A percentile compares a stretch with the other conserved stretches of the same genome.
phyloP scores from a whole-genome alignment of 2,888 invertebrate species.

The Agriopis leucophaearia region DNA sequence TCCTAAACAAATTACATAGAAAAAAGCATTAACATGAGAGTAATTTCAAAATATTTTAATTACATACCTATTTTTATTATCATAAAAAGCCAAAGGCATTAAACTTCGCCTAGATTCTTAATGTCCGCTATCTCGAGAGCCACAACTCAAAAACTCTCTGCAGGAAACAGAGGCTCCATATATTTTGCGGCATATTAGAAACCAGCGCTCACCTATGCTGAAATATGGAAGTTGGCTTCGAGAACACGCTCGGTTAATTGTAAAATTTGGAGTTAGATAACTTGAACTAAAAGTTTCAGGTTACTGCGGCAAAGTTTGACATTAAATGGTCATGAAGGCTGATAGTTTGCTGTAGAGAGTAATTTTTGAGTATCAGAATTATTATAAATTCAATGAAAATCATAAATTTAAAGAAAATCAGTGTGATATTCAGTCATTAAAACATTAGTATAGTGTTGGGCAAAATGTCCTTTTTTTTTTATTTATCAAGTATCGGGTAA shows the following conservation, averaged over 20 bases:
- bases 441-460: not conserved
- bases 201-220: conserved; percentile 70
- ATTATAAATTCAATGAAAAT: too few relatives aligned
- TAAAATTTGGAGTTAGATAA: conserved; percentile 75
- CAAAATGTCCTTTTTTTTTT: too few relatives aligned
- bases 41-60: too few relatives aligned
- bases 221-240: conserved; percentile 68
- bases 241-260: conserved; percentile 71
- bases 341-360: conserved; percentile 45
- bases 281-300: conserved; percentile 56
- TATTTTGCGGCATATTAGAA: conserved; percentile 72
- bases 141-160: conserved; percentile 52
- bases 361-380: not conserved
- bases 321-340: conserved; percentile 55
- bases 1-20: too few relatives aligned
- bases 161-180: conserved; percentile 66
- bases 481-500: too few relatives aligned
- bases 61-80: not conserved
- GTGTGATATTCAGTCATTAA: not conserved
- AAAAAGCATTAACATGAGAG: too few relatives aligned
- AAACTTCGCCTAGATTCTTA: not conserved
- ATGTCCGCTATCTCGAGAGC: conserved; percentile 49
- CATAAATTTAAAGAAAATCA: too few relatives aligned
- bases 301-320: conserved; percentile 57
- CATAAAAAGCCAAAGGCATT: not conserved